Evolutionary conservation across 2,113 vertebrate species (phyloP).

Genomic region (Amia ocellicauda): DNA sequence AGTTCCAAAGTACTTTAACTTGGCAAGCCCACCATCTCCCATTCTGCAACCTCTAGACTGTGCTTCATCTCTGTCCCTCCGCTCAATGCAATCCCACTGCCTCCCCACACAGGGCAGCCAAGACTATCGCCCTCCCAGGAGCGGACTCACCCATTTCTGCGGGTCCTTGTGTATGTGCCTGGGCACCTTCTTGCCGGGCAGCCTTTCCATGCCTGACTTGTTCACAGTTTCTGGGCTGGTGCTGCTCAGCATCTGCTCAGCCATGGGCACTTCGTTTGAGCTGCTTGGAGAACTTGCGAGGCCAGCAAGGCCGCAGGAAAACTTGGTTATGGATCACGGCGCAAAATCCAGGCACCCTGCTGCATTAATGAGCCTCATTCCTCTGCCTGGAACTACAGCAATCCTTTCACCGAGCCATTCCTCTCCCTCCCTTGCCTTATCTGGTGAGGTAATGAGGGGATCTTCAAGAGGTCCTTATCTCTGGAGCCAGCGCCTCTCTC

Average conservation of each 20-base stretch:
- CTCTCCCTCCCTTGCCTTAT: conserved; percentile 54
- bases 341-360: conserved; percentile 22
- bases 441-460: conserved; percentile 68
- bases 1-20: too few species aligned
- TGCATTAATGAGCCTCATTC: conserved; percentile 21
- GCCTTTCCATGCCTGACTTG: conserved; percentile 21
- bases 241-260: conserved; percentile 45
- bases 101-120: not conserved
- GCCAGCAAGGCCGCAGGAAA: not conserved
- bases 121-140: not conserved
- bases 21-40: not conserved
- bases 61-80: too few species aligned
- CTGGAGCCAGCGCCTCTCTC: conserved; percentile 35
- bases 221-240: conserved; percentile 33
- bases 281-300: not conserved
- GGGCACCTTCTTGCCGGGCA: conserved; percentile 10
- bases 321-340: too few species aligned
- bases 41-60: too few species aligned
- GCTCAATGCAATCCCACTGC: not conserved
- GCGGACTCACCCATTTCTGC: conserved; percentile 60
- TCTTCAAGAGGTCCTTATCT: conserved; percentile 65
- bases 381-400: not conserved
- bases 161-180: conserved; percentile 26
- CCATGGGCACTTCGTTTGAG: conserved; percentile 39
- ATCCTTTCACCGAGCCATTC: conserved; percentile 11